Base-by-base conservation (phyloP, 2,888 invertebrate species). In the Trachelus iudaicus region DNA sequence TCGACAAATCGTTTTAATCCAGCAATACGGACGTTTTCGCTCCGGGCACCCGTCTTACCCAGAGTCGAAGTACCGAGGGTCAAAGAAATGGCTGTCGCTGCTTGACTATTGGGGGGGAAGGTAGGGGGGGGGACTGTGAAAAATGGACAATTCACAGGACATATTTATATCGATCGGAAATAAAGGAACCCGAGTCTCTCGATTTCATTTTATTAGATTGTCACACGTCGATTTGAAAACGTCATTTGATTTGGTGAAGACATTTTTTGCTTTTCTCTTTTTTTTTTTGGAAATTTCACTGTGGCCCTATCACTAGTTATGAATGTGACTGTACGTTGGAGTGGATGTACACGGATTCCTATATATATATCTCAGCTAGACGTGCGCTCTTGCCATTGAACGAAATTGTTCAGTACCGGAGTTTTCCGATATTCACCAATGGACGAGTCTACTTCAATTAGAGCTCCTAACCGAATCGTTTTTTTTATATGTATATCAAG, bases 401-500 rank as follows among this genome's bases (percentile, higher is more conserved):
- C 74, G 23, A 74, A 74, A 74, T 74, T 37, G n/a, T 37, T 34
- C 74, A 37, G 35, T 37, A 56, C 34, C 74, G 74, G n/a, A 74
- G 73, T 74, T 74, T 74, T 74, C 74, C 74, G 74, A 74, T 74
- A 74, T 74, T 74, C 74, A 35, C 34, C 74, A 15, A 34, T 31
- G 74, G 74, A 31, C 37, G 71, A 35, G 78, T 80, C 81, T 83
- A 84, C 83, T 86, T 86, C 84, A 85, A 87, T 87, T 87, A 87
- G 83, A 86, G 79, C 82, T 84, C 81, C 82, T 79, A 81, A 81
- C 83, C 84, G 85, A 86, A 85, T 84, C 82, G 83, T 83, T 83
- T 81, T 81, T 71, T 33, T 71, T 71, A 15, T 71, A 71, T 71
- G 6, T 56, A 56, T 56, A 56, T 56, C 15, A 56, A 56, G 23